These are phyloP conservation scores for Tupaia tana DNA, from an alignment of 2,113 vertebrate species.

Conservation along the genomic window DNA sequence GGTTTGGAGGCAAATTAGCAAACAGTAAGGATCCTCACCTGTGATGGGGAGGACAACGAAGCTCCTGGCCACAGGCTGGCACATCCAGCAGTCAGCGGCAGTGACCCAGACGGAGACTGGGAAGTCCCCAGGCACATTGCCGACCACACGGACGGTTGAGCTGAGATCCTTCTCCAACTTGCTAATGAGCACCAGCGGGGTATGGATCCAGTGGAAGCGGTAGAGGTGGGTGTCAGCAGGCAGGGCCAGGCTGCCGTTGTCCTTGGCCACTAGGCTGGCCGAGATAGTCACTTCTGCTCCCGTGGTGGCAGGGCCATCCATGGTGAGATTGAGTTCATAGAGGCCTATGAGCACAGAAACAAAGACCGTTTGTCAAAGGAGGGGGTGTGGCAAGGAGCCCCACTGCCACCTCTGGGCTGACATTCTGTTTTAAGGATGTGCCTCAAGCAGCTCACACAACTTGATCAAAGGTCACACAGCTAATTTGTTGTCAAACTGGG, in stretches of 20 bases:
- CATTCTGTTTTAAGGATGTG: background rate
- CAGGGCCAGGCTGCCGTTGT: slow-evolving; percentile 44
- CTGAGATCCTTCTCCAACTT: slow-evolving; percentile 66
- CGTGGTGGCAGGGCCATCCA: slow-evolving; percentile 83
- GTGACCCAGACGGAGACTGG: slow-evolving; percentile 86
- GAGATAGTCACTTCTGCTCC: slow-evolving; percentile 83
- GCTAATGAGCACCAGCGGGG: slow-evolving; percentile 83
- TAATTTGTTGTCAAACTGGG: background rate
- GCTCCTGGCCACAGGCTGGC: slow-evolving; percentile 80
- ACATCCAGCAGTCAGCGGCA: slow-evolving; percentile 78
- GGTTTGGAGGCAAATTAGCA: background rate
- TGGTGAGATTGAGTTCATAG: slow-evolving; percentile 76
- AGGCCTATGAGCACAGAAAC: slow-evolving; percentile 51
- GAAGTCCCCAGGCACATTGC: slow-evolving; percentile 81
- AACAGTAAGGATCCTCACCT: slow-evolving; percentile 75
- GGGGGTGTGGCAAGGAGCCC: background rate
- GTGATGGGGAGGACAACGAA: slow-evolving; percentile 80
- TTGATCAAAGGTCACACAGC: background rate
- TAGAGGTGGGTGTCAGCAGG: slow-evolving; percentile 29
- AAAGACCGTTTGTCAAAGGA: background rate
- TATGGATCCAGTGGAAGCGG: slow-evolving; percentile 86
- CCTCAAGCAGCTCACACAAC: background rate
- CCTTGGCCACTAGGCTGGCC: slow-evolving; percentile 72
- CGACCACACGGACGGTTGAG: slow-evolving; percentile 68
- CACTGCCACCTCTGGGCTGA: background rate